Evolutionary conservation across 2,888 invertebrate species (phyloP), one percentile per base, ranked within the genome.

Genomic region (Craniophora ligustri): DNA sequence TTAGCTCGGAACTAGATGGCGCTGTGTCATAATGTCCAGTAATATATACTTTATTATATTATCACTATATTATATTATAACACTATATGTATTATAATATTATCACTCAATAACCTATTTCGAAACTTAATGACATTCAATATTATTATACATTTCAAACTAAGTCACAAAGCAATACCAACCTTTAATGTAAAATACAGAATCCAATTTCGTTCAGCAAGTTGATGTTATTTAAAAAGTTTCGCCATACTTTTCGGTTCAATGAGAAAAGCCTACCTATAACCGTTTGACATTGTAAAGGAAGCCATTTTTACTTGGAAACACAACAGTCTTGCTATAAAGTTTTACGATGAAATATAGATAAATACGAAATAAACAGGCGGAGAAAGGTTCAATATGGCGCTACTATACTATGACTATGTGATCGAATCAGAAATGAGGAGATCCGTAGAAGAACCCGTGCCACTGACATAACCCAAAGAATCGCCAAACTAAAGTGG

Each of bases 261-360:
- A 50, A 49, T 54, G 31, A 38, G 36, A 62, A 50, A 39, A 50
- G 58, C 40, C 36, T 54, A 26, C 36, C 42, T 13, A 51, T 51
- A 67, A 55, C 46, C 57, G 48, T 62, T 67, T 55, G 50, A 46
- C 30, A 53, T 30, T 36, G 19, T 41, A 46, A n/a, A 30, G 36
- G 34, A 55, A 56, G 61, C 38, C 46, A 47, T 66, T 66, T 32
- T 34, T 32, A 58, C 57, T 58, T 61, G 34, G 16, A 30, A 67
- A 57, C 39, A 53, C 44, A 39, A 15, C 30, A 55, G 47, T 23
- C 26, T 34, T 1, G 28, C 11, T 26, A 46, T 61, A 47, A 61
- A 56, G 46, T 51, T 56, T 66, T 53, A 66, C 14, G 67, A 65
- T 44, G 49, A 53, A 53, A 49, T 47, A 42, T 39, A 42, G 38